phyloP scores from a whole-genome alignment of 2,888 invertebrate genomes.

The Polylopha cassiicola region DNA sequence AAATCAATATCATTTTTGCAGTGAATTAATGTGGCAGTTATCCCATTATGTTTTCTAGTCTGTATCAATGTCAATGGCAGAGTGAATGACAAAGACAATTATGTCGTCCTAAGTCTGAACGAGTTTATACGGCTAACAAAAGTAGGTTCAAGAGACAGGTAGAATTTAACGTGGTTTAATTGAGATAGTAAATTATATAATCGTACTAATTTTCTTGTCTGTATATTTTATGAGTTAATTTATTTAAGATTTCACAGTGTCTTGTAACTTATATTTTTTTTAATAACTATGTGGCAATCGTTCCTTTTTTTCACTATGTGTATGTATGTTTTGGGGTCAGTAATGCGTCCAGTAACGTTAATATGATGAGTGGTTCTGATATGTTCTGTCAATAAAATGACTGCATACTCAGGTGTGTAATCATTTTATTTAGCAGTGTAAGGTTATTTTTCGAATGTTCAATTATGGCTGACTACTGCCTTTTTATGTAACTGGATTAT shows the following conservation, averaged over 20 bases:
- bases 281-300: slow-evolving; percentile 31
- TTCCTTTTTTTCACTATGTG: slow-evolving; percentile 27
- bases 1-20: slow-evolving; percentile 27
- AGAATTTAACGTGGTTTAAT: too few relatives aligned
- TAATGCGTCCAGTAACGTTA: slow-evolving; percentile 15
- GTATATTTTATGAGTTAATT: slow-evolving; percentile 39
- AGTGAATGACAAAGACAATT: slow-evolving; percentile 39
- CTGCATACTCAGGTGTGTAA: too few relatives aligned
- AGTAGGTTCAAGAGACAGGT: slow-evolving; percentile 24
- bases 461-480: too few relatives aligned
- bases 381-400: too few relatives aligned
- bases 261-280: slow-evolving; percentile 31
- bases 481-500: too few relatives aligned
- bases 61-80: slow-evolving; percentile 50
- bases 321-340: slow-evolving; percentile 20
- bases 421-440: too few relatives aligned
- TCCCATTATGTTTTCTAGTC: slow-evolving; percentile 55
- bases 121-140: too few relatives aligned
- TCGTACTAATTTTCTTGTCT: too few relatives aligned
- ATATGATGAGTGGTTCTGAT: slow-evolving; percentile 7
- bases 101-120: slow-evolving; percentile 14
- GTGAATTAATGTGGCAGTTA: slow-evolving; percentile 31
- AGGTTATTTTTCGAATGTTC: too few relatives aligned
- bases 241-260: slow-evolving; percentile 37
- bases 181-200: too few relatives aligned